Conservation (phyloP, 2,797 vertebrate species). For the Tenualosa ilisha region DNA sequence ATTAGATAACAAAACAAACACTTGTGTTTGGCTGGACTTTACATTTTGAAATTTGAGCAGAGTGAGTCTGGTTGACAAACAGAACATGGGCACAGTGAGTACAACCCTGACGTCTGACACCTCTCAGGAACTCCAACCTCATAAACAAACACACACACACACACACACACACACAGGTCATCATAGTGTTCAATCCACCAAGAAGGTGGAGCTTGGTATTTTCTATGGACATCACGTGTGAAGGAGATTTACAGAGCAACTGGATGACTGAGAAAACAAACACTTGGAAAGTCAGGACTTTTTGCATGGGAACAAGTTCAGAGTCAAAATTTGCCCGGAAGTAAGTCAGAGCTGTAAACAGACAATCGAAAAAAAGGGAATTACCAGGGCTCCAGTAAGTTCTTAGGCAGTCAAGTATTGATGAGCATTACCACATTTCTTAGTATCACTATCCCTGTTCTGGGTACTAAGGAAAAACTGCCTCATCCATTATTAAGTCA, state of each 20-base stretch:
- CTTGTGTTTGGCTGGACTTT: background rate
- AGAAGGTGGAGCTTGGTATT: too few relatives aligned
- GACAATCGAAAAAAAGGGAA: background rate
- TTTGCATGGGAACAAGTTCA: constrained; percentile 4
- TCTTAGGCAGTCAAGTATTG: background rate
- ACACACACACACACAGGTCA: background rate
- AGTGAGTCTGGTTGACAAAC: constrained; percentile 37
- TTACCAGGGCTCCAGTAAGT: background rate
- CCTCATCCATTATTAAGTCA: background rate
- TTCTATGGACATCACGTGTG: background rate
- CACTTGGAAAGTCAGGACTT: background rate
- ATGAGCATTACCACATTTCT: background rate
- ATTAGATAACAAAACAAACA: constrained; percentile 19
- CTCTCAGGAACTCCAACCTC: constrained; percentile 21
- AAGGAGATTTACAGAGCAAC: background rate
- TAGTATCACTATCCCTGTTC: background rate
- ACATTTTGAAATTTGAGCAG: constrained; percentile 6
- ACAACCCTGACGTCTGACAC: background rate
- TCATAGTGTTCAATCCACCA: too few relatives aligned
- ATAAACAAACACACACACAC: background rate
- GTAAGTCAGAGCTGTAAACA: background rate
- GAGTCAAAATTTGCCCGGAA: background rate
- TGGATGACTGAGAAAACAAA: background rate
- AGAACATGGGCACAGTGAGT: constrained; percentile 26
- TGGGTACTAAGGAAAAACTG: background rate